Evolutionary conservation across 2,888 invertebrate species (phyloP).

Genomic region (Boloria selene): DNA sequence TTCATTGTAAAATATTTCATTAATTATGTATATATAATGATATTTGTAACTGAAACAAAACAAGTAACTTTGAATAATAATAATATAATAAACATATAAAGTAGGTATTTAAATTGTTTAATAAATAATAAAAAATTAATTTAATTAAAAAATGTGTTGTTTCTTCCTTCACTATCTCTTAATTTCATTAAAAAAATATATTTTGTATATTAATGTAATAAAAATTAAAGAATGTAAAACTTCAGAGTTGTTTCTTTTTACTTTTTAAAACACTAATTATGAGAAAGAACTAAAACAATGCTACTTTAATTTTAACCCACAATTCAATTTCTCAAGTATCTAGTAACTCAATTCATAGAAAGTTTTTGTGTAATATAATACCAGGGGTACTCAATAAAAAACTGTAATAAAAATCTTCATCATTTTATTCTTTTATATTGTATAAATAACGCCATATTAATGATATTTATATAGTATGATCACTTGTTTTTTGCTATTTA

Average conservation of each 20-base stretch:
- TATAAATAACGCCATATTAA: slow-evolving; percentile 81
- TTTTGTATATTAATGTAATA: too few species aligned
- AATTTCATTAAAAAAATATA: too few species aligned
- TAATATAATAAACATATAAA: too few species aligned
- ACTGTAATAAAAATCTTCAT: slow-evolving; percentile 70
- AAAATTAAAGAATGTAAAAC: slow-evolving; percentile 2
- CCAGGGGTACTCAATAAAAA: slow-evolving; percentile 56
- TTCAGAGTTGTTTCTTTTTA: slow-evolving; percentile 5
- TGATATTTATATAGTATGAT: slow-evolving; percentile 78
- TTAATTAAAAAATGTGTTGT: too few species aligned
- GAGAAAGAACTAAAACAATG: slow-evolving; percentile 15
- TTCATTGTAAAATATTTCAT: too few species aligned
- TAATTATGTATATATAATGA: too few species aligned
- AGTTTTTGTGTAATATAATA: slow-evolving; percentile 12
- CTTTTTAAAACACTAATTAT: slow-evolving; percentile 16
- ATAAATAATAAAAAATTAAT: too few species aligned
- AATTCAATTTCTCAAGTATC: neutral
- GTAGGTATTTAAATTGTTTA: too few species aligned
- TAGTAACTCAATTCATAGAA: slow-evolving; percentile 6
- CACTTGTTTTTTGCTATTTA: slow-evolving; percentile 81
- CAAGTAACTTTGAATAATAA: too few species aligned
- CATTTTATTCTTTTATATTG: slow-evolving; percentile 72
- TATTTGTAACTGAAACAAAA: too few species aligned
- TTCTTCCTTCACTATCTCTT: too few species aligned
- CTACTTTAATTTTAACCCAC: slow-evolving; percentile 9